Percentiles rank a stretch among this genome's conserved stretches.
Conservation (phyloP, 2,797 vertebrate species). For the Brotula barbata region DNA sequence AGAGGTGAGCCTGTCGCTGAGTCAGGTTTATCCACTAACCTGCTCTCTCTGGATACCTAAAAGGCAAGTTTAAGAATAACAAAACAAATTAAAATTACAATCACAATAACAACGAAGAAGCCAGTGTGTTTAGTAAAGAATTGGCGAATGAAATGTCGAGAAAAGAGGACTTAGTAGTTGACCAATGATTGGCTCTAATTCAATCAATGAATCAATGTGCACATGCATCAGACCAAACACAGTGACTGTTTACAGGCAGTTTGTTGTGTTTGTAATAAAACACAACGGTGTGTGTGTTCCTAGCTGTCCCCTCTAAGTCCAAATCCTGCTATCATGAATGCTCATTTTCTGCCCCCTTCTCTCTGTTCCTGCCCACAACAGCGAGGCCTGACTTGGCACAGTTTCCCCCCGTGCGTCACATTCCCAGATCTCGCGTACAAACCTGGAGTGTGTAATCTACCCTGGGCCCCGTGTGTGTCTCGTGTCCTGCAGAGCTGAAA, state of each 20-base stretch:
- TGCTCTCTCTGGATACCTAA: conserved; percentile 39
- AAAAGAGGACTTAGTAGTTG: background rate
- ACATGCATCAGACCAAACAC: conserved; percentile 10
- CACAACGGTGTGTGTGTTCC: conserved; percentile 5
- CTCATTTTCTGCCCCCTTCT: conserved; percentile 14
- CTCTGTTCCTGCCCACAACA: conserved; percentile 29
- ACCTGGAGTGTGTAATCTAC: conserved; percentile 56
- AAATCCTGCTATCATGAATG: conserved; percentile 16
- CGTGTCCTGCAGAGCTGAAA: conserved; percentile 63
- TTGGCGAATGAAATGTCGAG: background rate
- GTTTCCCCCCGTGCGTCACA: conserved; percentile 63
- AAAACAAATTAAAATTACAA: background rate
- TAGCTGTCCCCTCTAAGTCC: background rate
- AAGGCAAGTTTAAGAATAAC: conserved; percentile 56
- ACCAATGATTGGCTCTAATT: background rate
- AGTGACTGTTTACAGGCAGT: background rate
- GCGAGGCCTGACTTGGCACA: conserved; percentile 66
- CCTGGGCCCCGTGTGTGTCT: conserved; percentile 36
- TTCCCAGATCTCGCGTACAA: conserved; percentile 74
- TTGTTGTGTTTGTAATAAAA: background rate
- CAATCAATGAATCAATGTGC: background rate
- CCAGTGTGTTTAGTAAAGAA: background rate
- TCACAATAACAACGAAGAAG: background rate
- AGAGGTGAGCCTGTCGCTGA: conserved; percentile 47
- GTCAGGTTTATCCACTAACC: conserved; percentile 20